These are phyloP conservation scores for Monopis laevigella DNA, from an alignment of 2,888 invertebrate species.

Conservation along the genomic window DNA sequence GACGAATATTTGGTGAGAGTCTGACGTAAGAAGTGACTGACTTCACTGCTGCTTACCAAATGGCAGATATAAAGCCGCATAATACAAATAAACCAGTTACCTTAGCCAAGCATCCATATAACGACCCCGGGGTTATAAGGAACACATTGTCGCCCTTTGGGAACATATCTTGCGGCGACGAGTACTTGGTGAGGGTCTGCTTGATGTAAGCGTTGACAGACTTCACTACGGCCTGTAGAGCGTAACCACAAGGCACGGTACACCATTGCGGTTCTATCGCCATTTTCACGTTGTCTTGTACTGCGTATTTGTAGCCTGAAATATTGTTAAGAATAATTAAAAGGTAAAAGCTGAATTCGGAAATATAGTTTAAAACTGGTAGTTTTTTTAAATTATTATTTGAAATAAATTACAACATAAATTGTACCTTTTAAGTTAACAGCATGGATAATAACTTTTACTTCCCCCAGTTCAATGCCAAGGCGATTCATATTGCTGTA, in stretches of 20 bases:
- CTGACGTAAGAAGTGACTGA: too few relatives aligned
- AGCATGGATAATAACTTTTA: constrained; percentile 74
- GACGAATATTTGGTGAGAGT: constrained; percentile 32
- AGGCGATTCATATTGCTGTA: constrained; percentile 74
- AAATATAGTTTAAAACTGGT: too few relatives aligned
- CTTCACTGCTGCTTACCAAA: too few relatives aligned
- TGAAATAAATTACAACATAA: not conserved
- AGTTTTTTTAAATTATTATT: too few relatives aligned
- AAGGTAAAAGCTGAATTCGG: too few relatives aligned
- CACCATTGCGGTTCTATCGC: constrained; percentile 80
- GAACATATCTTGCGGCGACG: constrained; percentile 65
- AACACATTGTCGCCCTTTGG: constrained; percentile 75
- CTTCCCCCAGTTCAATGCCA: constrained; percentile 81
- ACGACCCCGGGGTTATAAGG: constrained; percentile 76
- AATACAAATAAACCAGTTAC: too few relatives aligned
- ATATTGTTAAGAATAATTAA: constrained; percentile 2
- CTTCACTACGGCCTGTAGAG: constrained; percentile 70
- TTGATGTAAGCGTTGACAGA: constrained; percentile 30
- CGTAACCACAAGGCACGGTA: constrained; percentile 68
- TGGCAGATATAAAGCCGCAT: too few relatives aligned
- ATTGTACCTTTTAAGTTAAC: constrained; percentile 73
- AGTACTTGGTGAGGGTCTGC: constrained; percentile 27
- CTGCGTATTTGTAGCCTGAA: constrained; percentile 48
- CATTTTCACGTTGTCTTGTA: constrained; percentile 68
- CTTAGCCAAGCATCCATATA: constrained; percentile 83